A percentile compares a stretch with the other conserved stretches of the same genome.
These are phyloP conservation scores for Pseudomyrmex dendroicus DNA, from an alignment of 1,140 invertebrate species.

Conservation along the genomic window DNA sequence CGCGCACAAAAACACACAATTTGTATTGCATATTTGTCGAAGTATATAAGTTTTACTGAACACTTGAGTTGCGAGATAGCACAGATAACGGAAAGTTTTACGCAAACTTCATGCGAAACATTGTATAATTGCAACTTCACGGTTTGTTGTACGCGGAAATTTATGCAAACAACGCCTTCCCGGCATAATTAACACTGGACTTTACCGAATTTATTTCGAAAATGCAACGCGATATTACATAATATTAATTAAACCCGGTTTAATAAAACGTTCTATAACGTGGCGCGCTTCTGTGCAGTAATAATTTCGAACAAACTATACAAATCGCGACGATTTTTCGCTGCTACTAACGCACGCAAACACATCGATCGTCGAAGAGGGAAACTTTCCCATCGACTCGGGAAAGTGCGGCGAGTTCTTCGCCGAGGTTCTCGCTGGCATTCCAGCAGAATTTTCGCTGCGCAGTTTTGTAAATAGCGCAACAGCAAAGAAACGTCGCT, in stretches of 20 bases:
- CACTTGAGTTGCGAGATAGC: slow-evolving; percentile 1
- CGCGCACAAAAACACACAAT: no score
- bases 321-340: not conserved
- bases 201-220: slow-evolving; percentile 3
- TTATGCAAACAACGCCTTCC: not conserved
- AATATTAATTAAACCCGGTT: slow-evolving; percentile 38
- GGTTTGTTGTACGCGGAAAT: slow-evolving; percentile 45
- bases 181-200: not conserved
- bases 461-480: slow-evolving; percentile 27
- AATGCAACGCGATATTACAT: slow-evolving; percentile 38
- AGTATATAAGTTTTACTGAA: no score
- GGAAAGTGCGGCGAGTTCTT: not conserved
- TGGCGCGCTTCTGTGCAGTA: not conserved
- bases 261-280: slow-evolving; percentile 11
- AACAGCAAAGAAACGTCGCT: not conserved
- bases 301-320: slow-evolving; percentile 14
- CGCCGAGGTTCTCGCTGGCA: not conserved
- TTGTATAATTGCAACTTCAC: not conserved
- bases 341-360: not conserved
- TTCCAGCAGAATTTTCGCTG: not conserved
- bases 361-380: not conserved
- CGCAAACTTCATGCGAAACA: slow-evolving; percentile 4
- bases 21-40: no score
- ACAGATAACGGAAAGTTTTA: slow-evolving; percentile 13
- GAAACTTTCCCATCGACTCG: not conserved